Conservation (phyloP, 2,113 vertebrate species). For the Epinephelus moara region DNA sequence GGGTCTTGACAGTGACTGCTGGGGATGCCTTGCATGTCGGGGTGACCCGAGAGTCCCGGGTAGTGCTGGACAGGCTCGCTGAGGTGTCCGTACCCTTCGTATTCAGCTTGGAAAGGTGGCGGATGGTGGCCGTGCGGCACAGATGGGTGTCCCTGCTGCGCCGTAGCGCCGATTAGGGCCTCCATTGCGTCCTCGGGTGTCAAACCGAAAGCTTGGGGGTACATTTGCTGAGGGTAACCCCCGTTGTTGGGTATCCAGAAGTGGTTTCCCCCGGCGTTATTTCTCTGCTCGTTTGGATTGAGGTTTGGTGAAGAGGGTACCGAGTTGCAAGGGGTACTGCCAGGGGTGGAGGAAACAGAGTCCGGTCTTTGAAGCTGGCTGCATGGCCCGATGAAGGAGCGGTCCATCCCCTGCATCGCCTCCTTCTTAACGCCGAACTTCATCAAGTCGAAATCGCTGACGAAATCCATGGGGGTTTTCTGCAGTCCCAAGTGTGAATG, state of each 20-base stretch:
- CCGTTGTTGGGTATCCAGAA: constrained; percentile 96
- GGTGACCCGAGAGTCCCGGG: constrained; percentile 76
- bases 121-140: constrained; percentile 89
- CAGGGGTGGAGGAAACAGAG: constrained; percentile 96
- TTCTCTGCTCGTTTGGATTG: constrained; percentile 92
- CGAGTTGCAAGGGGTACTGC: constrained; percentile 98
- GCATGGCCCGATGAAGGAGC: constrained; percentile 93
- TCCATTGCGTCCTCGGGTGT: constrained; percentile 98
- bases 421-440: constrained; percentile 99
- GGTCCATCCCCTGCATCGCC: constrained; percentile 90
- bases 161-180: constrained; percentile 92
- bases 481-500: constrained; percentile 90
- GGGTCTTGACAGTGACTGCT: constrained; percentile 80
- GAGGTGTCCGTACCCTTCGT: constrained; percentile 83
- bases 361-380: constrained; percentile 93
- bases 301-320: constrained; percentile 97
- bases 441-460: constrained; percentile 93
- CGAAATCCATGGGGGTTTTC: constrained; percentile 94
- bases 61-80: constrained; percentile 81
- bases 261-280: constrained; percentile 92
- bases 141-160: constrained; percentile 84
- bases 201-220: constrained; percentile 93
- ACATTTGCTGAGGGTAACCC: constrained; percentile 94
- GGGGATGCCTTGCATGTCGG: constrained; percentile 85
- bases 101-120: constrained; percentile 88